Base-by-base conservation (phyloP, 2,113 vertebrate genomes). In the Thalassoma bifasciatum region DNA sequence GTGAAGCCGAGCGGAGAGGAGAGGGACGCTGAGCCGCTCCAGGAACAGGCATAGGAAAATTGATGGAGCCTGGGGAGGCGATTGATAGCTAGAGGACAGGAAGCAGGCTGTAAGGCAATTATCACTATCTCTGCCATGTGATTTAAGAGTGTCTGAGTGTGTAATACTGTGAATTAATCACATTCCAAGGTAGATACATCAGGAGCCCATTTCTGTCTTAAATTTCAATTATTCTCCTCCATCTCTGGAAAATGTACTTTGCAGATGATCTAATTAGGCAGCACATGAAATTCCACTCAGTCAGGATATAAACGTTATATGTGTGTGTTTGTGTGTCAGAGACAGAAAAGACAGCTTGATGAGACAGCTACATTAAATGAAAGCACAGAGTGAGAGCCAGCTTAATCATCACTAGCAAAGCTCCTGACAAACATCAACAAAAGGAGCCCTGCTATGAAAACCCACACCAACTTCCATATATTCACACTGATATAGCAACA, bases 91-190 rank as follows among this genome's bases (percentile, higher is more conserved):
- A 77, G 84, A 92, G 88, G 87, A 91, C 86, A 93, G 86, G 89
- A 93, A 93, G 89, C 91, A 84, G 88, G 74, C 72, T 76, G 86
- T 83, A 87, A 91, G 88, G 88, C 89, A 92, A 92, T 93, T 92
- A 92, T 91, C 82, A 62, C 80, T 86, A 84, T 87, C 89, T 79
- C 71, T 78, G 63, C 78, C 78, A 58, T 89, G 88, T 92, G 91
- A 93, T 91, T 92, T 91, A 90, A 74, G 82, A 52, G 72, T 38
- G 63, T 85, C 77, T 84, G 76, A 89, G 88, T 79, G 74, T 86
- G 82, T 87, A 89, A 90, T 74, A 76, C 77, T 47, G 81, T n/a
- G 77, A 89, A 93, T 91, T 90, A 87, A 92, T 92, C 91, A 90
- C 79, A 72, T 70, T 30, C 67, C 46, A 53, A 77, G 77, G 75